Base-by-base conservation (phyloP, 2,113 vertebrate species). In the Cyprinodon brontotheroides region DNA sequence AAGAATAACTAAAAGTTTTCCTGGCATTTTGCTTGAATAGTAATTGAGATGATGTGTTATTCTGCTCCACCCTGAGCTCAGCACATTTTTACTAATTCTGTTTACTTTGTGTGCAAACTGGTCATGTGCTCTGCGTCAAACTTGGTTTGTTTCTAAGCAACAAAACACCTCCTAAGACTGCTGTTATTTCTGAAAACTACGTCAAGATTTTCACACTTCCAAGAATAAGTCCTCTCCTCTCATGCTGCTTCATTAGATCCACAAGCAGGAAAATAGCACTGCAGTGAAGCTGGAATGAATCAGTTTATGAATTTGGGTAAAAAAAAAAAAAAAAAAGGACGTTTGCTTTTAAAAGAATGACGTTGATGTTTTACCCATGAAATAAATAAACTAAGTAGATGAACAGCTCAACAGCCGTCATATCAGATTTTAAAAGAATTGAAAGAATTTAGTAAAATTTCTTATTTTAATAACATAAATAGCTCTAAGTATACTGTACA, bases 141-240 rank as follows among this genome's bases (percentile, higher is more conserved):
- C 79, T 82, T 73, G 84, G 84, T 85, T 86, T 90, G 93, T 94
- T 93, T 93, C 93, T 93, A 89, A 91, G 93, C 80, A 93, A 94
- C 93, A 78, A 89, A 89, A 87, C 59, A 61, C 82, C 88, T 90
- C 75, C 85, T 76, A 75, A 80, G 83, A 80, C 83, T 48, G 77
- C 81, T 85, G 91, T 94, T 93, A 94, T 94, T 94, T 93, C 89
- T 91, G 91, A 93, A 89, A 91, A 90, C 81, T 69, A 86, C 92
- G 84, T 93, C 92, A 92, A 71, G 77, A 81, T 86, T 83, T 89
- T 94, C 92, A 90, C 93, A 93, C 92, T 82, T 94, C 88, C 45
- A 84, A 87, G 78, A 91, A 91, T 91, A 93, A 91, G 83, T 64
- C 61, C 71, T 68, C 73, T 63, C 63, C 76, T 76, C 75, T 72